Evolutionary conservation across 2,797 vertebrate genomes (phyloP).

Genomic region (Nannoperca australis): DNA sequence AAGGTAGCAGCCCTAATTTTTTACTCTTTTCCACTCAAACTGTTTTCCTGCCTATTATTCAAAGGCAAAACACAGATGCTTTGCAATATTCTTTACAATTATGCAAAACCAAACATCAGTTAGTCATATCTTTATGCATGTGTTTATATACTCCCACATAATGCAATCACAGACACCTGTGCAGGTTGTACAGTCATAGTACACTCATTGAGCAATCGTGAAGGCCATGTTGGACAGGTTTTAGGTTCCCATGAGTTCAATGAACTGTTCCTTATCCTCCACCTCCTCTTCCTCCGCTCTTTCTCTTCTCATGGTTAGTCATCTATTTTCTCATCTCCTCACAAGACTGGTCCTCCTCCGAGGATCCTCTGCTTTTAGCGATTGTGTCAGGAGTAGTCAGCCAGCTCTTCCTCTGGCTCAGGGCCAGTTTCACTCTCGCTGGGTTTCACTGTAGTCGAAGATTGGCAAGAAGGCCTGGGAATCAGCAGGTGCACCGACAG

Average conservation of each 20-base stretch:
- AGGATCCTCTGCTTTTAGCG: conserved; percentile 63
- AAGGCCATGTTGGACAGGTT: conserved; percentile 78
- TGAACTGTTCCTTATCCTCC: conserved; percentile 64
- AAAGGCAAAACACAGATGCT: conserved; percentile 12
- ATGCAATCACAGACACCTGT: conserved; percentile 22
- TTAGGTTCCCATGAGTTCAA: conserved; percentile 81
- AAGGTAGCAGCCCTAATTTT: conserved; percentile 46
- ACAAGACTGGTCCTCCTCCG: conserved; percentile 71
- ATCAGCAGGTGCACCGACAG: conserved; percentile 82
- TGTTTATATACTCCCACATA: background rate
- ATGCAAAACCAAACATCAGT: background rate
- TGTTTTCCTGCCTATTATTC: background rate
- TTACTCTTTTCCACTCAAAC: conserved; percentile 5
- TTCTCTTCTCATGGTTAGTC: conserved; percentile 80
- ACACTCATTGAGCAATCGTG: conserved; percentile 77
- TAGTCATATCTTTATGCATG: background rate
- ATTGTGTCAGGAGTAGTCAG: conserved; percentile 75
- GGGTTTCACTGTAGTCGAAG: conserved; percentile 83
- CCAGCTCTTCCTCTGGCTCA: conserved; percentile 79
- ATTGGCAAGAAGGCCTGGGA: conserved; percentile 79
- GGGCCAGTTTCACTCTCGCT: conserved; percentile 84
- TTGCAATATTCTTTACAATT: background rate
- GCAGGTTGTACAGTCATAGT: conserved; percentile 20
- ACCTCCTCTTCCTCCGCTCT: conserved; percentile 37
- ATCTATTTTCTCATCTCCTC: conserved; percentile 66